Base-by-base conservation (phyloP, 2,113 vertebrate genomes). In the Vulpes ferrilata region DNA sequence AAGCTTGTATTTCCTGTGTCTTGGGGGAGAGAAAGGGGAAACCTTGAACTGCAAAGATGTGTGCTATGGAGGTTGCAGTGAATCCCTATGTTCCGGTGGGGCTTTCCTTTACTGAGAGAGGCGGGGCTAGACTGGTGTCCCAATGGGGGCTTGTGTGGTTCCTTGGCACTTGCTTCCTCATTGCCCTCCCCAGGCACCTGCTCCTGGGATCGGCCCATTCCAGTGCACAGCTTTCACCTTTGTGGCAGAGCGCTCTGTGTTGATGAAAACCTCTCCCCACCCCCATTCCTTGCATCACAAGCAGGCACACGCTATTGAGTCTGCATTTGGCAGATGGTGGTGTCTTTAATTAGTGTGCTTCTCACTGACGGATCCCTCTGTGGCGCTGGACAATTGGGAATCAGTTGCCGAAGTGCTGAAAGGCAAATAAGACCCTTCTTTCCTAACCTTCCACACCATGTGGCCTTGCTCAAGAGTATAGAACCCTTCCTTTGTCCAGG, bases 1-100 rank as follows among this genome's bases (percentile, higher is more conserved):
- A 93, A 90, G 7, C 82, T 97, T 93, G 87, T 60, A 90, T 90
- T 90, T 93, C 96, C 95, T 90, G 38, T 94, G 59, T 94, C 74
- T 55, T 5, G 51, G 88, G 95, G 88, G 15, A 53, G 67, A 38
- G 25, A 62, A 43, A 53, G 86, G 48, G 4, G 74, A 30, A 76
- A 23, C 67, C 22, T 62, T 30, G 76, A 74, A 7, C 57, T 76
- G 83, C 22, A 22, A 32, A 85, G 85, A 27, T 43, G 4, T 13
- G 19, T 43, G 10, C 43, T 57, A 3, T 20, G 53, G 60, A 23
- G 20, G 57, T 23, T 53, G 35, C 55, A 84, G 43, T 43, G 27
- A 25, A 27, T 71, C 73, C 43, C 43, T 53, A 67, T 80, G 16
- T 62, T 38, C 53, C 5, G 73, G 8, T 35, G 83, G 76, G 76